Evolutionary conservation across 2,888 invertebrate genomes (phyloP), one percentile per base, ranked within the genome.

Genomic region (Pristionchus maxplancki): DNA sequence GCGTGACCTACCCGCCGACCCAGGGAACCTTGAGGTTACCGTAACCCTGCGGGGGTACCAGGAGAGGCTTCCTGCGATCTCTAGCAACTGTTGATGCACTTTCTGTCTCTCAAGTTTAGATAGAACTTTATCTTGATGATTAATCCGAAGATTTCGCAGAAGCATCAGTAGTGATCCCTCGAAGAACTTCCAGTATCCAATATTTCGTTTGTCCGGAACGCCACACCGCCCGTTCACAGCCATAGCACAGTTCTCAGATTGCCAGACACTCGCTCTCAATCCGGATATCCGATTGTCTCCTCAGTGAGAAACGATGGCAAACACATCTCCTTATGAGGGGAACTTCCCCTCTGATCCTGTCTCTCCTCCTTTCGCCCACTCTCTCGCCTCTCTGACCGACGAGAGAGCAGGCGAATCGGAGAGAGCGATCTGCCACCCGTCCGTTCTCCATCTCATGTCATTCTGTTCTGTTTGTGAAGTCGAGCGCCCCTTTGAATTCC

Each of bases 221-320:
- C 50, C 28, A 48, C 17, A 34, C 15, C 53, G n/a, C 4, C 24
- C 53, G 50, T 37, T 82, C 82, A 15, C 53, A 53, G 34, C 82
- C 24, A 17, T 82, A 28, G 34, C 44, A 9, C 53, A n/a, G 34
- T 20, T 58, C 82, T 82, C 81, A 50, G 48, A 82, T 53, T 82
- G 53, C 40, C 82, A 44, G 44, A 44, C 44, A 28, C 50, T 6
- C 20, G 2, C 31, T 53, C 53, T 34, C 3, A 53, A 53, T 82
- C 82, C 82, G 82, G 82, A 82, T 58, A 82, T 82, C 50, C 53
- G 53, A 34, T 53, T 58, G 50, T 50, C 81, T 48, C 28, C 64
- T 13, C 64, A 40, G 40, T 34, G 78, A 44, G 44, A 78, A 78
- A 31, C 28, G 64, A 71, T 34, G 78, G 44, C 78, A 78, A 78